Base-by-base conservation (phyloP, 2,113 vertebrate genomes). In the Pristiophorus japonicus region DNA sequence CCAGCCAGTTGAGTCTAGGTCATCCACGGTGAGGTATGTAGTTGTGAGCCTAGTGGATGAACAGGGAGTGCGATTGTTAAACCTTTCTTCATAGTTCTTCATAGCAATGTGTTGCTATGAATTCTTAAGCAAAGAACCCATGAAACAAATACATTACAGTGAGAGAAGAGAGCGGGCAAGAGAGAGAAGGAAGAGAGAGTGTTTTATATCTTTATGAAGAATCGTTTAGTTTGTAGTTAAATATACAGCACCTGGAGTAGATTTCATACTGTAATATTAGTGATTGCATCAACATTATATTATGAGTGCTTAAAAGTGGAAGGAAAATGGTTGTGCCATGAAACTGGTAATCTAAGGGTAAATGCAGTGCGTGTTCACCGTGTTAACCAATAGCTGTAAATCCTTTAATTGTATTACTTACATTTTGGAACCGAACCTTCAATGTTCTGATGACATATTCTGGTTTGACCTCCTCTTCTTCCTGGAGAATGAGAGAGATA, bases 391-490 rank as follows among this genome's bases (percentile, higher is more conserved):
- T 51, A 70, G 27, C 27, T 51, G 27, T 10, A 94, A 73, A 30
- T 67, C 66, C 63, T 73, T 27, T 93, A 92, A 45, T 14, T 20
- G 90, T 88, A 91, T 81, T 96, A 96, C 98, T 98, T 97, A 99
- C 99, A 94, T 97, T 97, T 0, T 96, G 96, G 97, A 98, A 97
- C 59, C 98, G 98, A 97, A 98, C 96, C 96, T 98, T 98, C 96
- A 99, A 97, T 42, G 96, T 98, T 96, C 98, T 98, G 66, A 98
- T 98, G 95, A 98, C 95, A 90, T 99, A 99, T 95, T 99, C 98
- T 0, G 97, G 98, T 97, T 98, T 99, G 96, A 96, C 97, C 95
- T 98, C 97, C 96, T 99, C 98, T 16, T 97, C 97, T 96, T 98
- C 98, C 99, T 99, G 96, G 20, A 96, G 24, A 51, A 73, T 30